A percentile compares a stretch with the other conserved stretches of the same genome.
These are phyloP conservation scores for Neotoxoptera formosana DNA, from an alignment of 1,140 invertebrate species.

Conservation along the genomic window DNA sequence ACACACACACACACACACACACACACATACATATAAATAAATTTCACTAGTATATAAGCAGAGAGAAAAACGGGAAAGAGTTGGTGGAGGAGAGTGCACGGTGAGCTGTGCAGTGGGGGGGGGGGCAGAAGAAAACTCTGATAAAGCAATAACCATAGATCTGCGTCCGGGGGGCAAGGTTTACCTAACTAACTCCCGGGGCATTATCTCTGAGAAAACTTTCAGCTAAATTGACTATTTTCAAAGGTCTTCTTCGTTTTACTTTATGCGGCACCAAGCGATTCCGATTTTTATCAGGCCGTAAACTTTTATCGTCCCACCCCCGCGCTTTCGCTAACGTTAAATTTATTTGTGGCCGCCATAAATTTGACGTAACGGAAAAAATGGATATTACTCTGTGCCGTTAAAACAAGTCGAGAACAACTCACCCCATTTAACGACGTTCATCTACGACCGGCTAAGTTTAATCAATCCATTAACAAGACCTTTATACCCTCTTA, in stretches of 20 bases:
- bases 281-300: slow-evolving; percentile 57
- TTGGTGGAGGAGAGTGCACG: neutral
- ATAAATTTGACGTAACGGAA: slow-evolving; percentile 30
- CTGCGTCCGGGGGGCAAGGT: slow-evolving; percentile 56
- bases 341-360: slow-evolving; percentile 47
- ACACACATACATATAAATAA: neutral
- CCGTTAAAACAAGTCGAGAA: slow-evolving; percentile 47
- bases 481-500: slow-evolving; percentile 24
- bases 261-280: slow-evolving; percentile 55
- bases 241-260: slow-evolving; percentile 56
- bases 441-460: neutral
- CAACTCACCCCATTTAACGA: slow-evolving; percentile 52
- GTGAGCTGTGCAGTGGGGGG: neutral
- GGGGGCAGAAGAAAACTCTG: slow-evolving; percentile 48
- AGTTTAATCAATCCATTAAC: slow-evolving; percentile 47
- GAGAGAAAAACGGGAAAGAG: slow-evolving; percentile 24
- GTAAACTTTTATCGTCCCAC: slow-evolving; percentile 54
- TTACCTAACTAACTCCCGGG: slow-evolving; percentile 57
- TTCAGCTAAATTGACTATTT: slow-evolving; percentile 58
- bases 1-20: neutral
- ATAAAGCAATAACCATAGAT: slow-evolving; percentile 58
- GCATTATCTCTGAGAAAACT: slow-evolving; percentile 55
- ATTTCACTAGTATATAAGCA: neutral
- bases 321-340: neutral
- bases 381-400: slow-evolving; percentile 56